Conservation (phyloP, 2,888 invertebrate species). For the Ecliptopera silaceata region DNA sequence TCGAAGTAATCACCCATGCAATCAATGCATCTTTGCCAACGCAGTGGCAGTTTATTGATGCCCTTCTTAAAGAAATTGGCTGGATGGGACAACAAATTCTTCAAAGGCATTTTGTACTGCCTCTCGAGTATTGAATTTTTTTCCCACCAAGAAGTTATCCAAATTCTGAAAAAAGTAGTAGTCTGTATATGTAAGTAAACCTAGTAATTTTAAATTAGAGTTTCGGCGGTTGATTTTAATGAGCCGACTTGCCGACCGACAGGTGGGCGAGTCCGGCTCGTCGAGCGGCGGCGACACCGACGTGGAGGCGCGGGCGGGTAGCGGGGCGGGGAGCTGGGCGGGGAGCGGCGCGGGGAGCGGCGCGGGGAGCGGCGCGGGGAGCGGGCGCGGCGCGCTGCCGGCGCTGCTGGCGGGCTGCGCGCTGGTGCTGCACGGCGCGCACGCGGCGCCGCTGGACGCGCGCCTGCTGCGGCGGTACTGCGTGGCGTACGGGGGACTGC, state of each 20-base stretch:
- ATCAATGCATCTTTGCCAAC: too few species aligned
- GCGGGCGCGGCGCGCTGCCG: constrained; percentile 21
- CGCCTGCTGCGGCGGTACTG: constrained; percentile 74
- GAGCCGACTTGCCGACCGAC: constrained; percentile 7
- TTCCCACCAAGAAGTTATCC: too few species aligned
- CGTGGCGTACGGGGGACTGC: constrained; percentile 84
- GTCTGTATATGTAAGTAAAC: too few species aligned
- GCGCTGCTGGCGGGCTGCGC: constrained; percentile 65
- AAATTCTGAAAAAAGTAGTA: too few species aligned
- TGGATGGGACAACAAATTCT: too few species aligned
- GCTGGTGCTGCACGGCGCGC: constrained; percentile 64
- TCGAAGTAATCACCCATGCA: too few species aligned
- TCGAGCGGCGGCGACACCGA: constrained; percentile 21
- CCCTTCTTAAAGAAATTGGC: neutral
- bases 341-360: neutral
- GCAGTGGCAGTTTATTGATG: too few species aligned
- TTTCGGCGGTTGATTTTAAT: too few species aligned
- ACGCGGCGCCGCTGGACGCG: constrained; percentile 14
- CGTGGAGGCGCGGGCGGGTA: neutral
- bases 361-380: neutral
- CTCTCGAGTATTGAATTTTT: too few species aligned
- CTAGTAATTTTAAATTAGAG: too few species aligned
- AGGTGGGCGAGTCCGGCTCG: constrained; percentile 29
- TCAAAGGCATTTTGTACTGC: too few species aligned
- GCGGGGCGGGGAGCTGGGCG: neutral